Percentiles rank a stretch among this genome's conserved stretches.
phyloP scores from a whole-genome alignment of 1,140 invertebrate species.

The Cyclina sinensis region DNA sequence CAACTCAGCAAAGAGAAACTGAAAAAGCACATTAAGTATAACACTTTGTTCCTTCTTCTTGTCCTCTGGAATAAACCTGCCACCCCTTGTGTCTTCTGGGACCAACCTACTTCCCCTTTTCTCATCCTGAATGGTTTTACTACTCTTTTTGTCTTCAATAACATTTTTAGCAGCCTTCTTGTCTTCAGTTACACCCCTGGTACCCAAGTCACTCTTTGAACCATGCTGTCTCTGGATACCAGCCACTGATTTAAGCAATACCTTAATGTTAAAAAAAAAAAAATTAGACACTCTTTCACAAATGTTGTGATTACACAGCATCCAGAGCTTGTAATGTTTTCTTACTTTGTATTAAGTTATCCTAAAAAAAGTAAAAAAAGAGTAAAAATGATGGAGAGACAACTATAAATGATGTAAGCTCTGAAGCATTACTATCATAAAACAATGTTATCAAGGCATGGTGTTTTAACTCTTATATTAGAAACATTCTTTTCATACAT shows the following conservation, averaged over 20 bases:
- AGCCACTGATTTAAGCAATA: neutral
- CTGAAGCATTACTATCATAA: too few species aligned
- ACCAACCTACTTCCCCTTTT: neutral
- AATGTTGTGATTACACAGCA: too few species aligned
- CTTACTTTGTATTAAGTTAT: too few species aligned
- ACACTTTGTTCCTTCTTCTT: slow-evolving; percentile 36
- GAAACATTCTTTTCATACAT: too few species aligned
- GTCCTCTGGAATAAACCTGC: neutral
- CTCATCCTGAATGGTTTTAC: neutral
- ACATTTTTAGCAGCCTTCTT: neutral
- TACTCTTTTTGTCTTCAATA: neutral
- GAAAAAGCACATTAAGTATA: slow-evolving; percentile 55
- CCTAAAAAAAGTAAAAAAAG: too few species aligned
- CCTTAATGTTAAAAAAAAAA: neutral
- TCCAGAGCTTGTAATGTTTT: too few species aligned
- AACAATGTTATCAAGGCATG: too few species aligned
- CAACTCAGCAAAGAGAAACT: slow-evolving; percentile 64
- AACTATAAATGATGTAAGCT: too few species aligned
- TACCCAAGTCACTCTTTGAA: neutral
- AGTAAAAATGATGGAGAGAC: too few species aligned
- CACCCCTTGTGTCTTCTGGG: neutral
- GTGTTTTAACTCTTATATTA: too few species aligned
- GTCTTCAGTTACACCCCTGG: neutral
- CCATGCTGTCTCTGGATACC: neutral
- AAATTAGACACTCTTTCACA: too few species aligned